Base-by-base conservation (phyloP, 2,113 vertebrate species). In the Xyliphius kryptos region DNA sequence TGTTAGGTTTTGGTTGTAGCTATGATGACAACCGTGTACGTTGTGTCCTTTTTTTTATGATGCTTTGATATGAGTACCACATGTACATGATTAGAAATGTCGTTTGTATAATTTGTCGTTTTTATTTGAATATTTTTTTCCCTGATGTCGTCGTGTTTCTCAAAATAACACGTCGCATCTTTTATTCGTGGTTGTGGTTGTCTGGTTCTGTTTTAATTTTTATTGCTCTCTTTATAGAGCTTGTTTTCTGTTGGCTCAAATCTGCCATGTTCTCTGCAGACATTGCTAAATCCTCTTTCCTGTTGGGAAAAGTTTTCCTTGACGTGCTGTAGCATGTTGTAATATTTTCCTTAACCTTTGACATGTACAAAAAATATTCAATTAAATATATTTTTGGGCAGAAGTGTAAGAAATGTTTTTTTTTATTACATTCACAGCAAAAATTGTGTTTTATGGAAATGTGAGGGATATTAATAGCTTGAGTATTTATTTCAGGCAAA, bases 361-460 rank as follows among this genome's bases (percentile, higher is more conserved):
- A 82, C 76, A 78, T 85, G 79, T 86, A 85, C 75, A 60, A 79
- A 79, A 70, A 76, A 82, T 83, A 77, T 85, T 82, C 81, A 79
- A 85, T 83, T 86, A 86, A 86, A 86, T 38, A 55, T 69, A 83
- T 85, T 86, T 86, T 86, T 86, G 80, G 81, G 80, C 77, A 78
- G 4, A 32, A 3, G 4, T 5, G 26, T 80, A 66, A 79, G 79
- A 44, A 37, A 15, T 9, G 21, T 20, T 44, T 52, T 44, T 46
- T 66, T 72, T 26, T 53, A 40, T 56, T 57, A 19, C 70, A 41
- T 21, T 58, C 17, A 22, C 13, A 15, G 11, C n/a, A 41, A 41
- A 41, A 3, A 14, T 6, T 26, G 22, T 26, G 22, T 3, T 26
- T n/a, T 6, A 26, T 26, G 22, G 22, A 26, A 26, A 3, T 26